Evolutionary conservation across 2,797 vertebrate species (phyloP), one percentile per base, ranked within the genome.

Genomic region (Artibeus jamaicensis): DNA sequence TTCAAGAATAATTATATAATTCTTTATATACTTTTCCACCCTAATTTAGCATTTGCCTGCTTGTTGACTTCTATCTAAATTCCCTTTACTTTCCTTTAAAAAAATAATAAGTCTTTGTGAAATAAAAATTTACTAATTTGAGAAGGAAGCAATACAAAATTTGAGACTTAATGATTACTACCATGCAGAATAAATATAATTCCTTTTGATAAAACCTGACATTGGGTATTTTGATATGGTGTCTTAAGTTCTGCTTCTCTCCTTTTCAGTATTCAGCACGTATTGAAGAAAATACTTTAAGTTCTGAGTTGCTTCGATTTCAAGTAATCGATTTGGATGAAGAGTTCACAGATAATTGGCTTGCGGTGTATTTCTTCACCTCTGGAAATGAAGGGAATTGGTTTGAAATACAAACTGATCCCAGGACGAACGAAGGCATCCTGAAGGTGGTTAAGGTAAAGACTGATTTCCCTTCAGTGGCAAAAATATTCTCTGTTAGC

Each of bases 371-470:
- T 97, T 98, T 97, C 18, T 99, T 99, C 86, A 96, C 98, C 88
- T 98, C 99, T 78, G 99, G 99, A 95, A 99, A 99, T 57, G 99
- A 99, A 97, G 99, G 98, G 0, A 98, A 99, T 4, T 99, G 98
- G 96, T 99, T 99, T 98, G 99, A 98, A 97, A 99, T 99, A 89
- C 95, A 86, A 89, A 99, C 98, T 29, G 99, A 99, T 94, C 93
- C 98, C 55, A 93, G 96, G 9, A 99, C 99, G 97, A 99, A 99
- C 1, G 99, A 99, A 97, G 99, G 99, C 73, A 97, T 99, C 94
- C 97, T 99, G 44, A 99, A 98, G 97, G 98, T 99, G 10, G 98
- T 99, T 82, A 99, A 99, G 99, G 99, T 99, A 99, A 59, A 62
- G 6, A 59, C 12, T 96, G 24, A 89, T 91, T 96, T 94, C 71